Evolutionary conservation across 1,140 invertebrate species (phyloP).

Genomic region (Rhopalosiphum maidis): DNA sequence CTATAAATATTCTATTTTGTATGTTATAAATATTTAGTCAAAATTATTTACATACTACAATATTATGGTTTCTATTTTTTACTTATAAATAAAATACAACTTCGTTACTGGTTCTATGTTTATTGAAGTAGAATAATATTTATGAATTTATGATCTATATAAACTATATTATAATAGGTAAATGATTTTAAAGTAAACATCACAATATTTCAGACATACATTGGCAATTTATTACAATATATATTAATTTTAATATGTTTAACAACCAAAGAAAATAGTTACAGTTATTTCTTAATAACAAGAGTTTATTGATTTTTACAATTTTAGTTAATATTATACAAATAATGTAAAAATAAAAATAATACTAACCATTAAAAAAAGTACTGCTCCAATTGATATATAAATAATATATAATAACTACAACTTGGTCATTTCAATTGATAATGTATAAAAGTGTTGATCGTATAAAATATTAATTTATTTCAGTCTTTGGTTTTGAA

Average conservation of each 20-base stretch:
- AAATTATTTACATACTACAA: not conserved
- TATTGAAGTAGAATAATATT: not conserved
- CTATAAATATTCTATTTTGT: not conserved
- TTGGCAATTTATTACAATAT: not conserved
- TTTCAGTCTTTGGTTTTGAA: not conserved
- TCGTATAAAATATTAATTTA: not conserved
- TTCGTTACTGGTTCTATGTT: not conserved
- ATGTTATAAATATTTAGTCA: not conserved
- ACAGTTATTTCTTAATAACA: too few species aligned
- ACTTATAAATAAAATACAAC: not conserved
- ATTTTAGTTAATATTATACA: not conserved
- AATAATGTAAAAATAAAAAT: too few species aligned
- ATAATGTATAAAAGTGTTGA: not conserved
- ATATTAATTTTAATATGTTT: not conserved
- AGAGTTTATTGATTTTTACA: not conserved
- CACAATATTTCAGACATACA: not conserved
- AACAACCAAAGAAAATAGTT: not conserved
- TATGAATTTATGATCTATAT: not conserved
- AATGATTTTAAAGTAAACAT: not conserved
- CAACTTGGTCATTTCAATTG: not conserved
- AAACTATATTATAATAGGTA: not conserved
- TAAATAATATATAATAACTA: not conserved
- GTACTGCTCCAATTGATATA: not conserved
- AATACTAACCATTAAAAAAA: not conserved
- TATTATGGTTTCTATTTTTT: not conserved